Percentiles rank a stretch among this genome's conserved stretches.
Evolutionary conservation across 2,888 invertebrate species (phyloP).

Genomic region (Macropis europaea): DNA sequence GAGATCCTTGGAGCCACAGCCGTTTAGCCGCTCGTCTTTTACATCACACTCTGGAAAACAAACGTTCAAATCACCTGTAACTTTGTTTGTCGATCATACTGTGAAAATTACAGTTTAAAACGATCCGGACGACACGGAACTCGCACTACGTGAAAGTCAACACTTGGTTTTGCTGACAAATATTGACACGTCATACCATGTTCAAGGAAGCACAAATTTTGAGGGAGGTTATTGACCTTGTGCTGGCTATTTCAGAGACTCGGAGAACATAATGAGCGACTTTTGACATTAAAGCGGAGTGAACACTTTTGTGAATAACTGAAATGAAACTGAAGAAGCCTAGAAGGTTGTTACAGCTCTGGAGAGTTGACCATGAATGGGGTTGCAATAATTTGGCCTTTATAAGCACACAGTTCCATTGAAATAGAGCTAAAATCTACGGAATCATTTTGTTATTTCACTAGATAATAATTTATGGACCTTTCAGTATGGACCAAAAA

Average conservation of each 20-base stretch:
- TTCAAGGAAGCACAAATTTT: neutral
- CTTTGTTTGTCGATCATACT: neutral
- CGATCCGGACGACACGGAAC: no score
- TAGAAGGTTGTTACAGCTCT: no score
- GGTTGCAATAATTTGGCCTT: neutral
- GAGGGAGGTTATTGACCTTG: neutral
- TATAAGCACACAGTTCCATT: neutral
- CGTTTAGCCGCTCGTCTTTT: slow-evolving; percentile 92
- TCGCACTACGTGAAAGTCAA: neutral
- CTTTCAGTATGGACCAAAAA: no score
- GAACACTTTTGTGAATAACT: no score
- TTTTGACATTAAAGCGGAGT: neutral
- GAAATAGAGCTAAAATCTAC: neutral
- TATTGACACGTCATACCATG: neutral
- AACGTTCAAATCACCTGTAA: neutral
- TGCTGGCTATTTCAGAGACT: neutral
- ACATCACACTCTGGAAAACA: slow-evolving; percentile 89
- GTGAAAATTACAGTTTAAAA: no score
- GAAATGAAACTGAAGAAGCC: no score
- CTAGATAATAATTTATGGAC: no score
- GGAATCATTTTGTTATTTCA: slow-evolving; percentile 15
- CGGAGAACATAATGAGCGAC: neutral
- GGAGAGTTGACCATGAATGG: no score
- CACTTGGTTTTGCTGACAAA: neutral
- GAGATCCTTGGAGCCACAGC: slow-evolving; percentile 87